Conservation (phyloP, 2,797 vertebrate species). For the Kryptolebias ocellatus region DNA sequence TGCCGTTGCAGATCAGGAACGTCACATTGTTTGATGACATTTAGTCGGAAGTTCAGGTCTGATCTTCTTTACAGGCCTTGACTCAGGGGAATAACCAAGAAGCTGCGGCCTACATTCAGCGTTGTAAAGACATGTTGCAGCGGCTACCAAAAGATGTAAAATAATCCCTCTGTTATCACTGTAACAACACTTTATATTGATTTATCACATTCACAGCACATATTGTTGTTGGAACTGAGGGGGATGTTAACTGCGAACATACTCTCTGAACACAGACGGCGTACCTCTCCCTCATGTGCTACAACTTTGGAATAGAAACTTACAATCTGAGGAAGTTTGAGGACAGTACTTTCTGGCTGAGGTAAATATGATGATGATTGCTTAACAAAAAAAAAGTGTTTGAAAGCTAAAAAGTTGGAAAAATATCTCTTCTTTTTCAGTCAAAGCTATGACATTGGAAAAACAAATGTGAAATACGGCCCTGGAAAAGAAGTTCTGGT, state of each 20-base stretch:
- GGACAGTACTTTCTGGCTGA: constrained; percentile 91
- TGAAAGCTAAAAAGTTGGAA: constrained; percentile 6
- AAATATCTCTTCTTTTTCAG: constrained; percentile 63
- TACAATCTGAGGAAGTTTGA: constrained; percentile 84
- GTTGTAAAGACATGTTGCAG: constrained; percentile 90
- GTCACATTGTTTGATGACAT: constrained; percentile 47
- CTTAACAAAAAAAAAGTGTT: background rate
- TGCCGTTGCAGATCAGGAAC: constrained; percentile 19
- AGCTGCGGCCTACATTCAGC: constrained; percentile 80
- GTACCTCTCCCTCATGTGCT: constrained; percentile 90
- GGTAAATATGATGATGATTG: constrained; percentile 76
- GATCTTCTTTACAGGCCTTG: constrained; percentile 81
- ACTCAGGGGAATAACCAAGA: constrained; percentile 86
- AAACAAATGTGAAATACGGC: constrained; percentile 80
- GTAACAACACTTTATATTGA: constrained; percentile 16
- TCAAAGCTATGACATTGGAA: constrained; percentile 92
- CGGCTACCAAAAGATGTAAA: constrained; percentile 87
- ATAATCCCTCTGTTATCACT: constrained; percentile 3
- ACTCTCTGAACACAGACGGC: constrained; percentile 78
- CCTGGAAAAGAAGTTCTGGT: constrained; percentile 85
- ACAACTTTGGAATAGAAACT: constrained; percentile 91
- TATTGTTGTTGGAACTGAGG: constrained; percentile 34
- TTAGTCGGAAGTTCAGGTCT: constrained; percentile 20
- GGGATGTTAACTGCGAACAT: constrained; percentile 30
- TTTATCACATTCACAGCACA: constrained; percentile 34